These are phyloP conservation scores for Tenthredo notha DNA, from an alignment of 2,888 invertebrate species.

Conservation along the genomic window DNA sequence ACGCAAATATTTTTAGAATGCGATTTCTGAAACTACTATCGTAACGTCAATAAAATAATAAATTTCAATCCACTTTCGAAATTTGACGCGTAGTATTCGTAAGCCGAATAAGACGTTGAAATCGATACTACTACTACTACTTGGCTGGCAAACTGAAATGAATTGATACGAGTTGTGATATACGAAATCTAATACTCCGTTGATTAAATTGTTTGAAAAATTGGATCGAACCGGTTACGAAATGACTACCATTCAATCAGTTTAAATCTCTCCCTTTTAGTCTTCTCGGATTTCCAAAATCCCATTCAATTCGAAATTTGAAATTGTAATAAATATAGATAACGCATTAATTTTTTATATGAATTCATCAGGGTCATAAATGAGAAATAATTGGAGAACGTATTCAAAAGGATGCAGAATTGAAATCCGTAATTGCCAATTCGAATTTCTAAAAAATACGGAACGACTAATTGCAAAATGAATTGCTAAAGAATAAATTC, in stretches of 20 bases:
- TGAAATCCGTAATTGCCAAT: not conserved
- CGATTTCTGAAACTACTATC: not conserved
- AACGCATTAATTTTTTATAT: not conserved
- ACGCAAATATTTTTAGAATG: not conserved
- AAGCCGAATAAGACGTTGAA: not conserved
- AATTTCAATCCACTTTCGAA: not conserved
- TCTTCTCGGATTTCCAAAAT: no score
- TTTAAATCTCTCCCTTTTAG: not conserved
- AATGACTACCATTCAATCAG: not conserved
- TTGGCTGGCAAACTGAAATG: not conserved
- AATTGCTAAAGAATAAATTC: not conserved
- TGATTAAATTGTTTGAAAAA: not conserved
- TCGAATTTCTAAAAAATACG: not conserved
- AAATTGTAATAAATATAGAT: not conserved
- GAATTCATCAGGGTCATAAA: not conserved
- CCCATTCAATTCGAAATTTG: no score
- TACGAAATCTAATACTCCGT: not conserved
- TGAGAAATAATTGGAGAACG: not conserved
- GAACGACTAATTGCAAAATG: not conserved
- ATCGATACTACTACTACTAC: not conserved
- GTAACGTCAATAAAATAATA: not conserved
- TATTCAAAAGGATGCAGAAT: not conserved
- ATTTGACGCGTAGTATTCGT: not conserved
- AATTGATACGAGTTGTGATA: not conserved
- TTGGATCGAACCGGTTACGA: not conserved